phyloP scores from a whole-genome alignment of 2,113 vertebrate genomes.

The Thunnus maccoyii region DNA sequence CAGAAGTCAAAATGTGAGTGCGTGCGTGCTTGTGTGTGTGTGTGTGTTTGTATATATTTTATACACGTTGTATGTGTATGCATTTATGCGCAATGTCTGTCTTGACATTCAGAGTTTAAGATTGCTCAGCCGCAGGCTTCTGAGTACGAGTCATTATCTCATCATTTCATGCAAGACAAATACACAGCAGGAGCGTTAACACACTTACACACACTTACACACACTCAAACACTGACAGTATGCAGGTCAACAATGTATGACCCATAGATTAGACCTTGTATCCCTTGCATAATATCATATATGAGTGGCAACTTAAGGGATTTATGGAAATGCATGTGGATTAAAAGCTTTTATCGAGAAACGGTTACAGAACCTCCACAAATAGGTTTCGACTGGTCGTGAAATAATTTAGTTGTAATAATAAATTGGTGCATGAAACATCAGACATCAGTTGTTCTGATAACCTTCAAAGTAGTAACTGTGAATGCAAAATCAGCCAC shows the following conservation, averaged over 20 bases:
- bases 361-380: background rate
- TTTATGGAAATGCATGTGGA: constrained; percentile 20
- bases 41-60: background rate
- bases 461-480: background rate
- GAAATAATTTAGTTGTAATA: background rate
- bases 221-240: background rate
- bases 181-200: background rate
- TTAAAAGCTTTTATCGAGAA: constrained; percentile 5
- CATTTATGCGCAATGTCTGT: constrained; percentile 5
- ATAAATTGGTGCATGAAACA: background rate
- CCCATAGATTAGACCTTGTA: background rate
- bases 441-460: background rate
- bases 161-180: constrained; percentile 22
- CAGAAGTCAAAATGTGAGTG: constrained; percentile 30
- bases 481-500: background rate
- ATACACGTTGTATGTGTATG: background rate
- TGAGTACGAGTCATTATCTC: constrained; percentile 40
- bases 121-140: constrained; percentile 9
- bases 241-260: constrained; percentile 21
- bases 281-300: constrained; percentile 45
- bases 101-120: constrained; percentile 34
- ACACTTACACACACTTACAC: background rate
- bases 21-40: background rate
- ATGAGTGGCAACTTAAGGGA: constrained; percentile 14
- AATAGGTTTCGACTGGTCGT: background rate